Evolutionary conservation across 2,113 vertebrate species (phyloP), one percentile per base, ranked within the genome.

Genomic region (Zosterops hypoxanthus): DNA sequence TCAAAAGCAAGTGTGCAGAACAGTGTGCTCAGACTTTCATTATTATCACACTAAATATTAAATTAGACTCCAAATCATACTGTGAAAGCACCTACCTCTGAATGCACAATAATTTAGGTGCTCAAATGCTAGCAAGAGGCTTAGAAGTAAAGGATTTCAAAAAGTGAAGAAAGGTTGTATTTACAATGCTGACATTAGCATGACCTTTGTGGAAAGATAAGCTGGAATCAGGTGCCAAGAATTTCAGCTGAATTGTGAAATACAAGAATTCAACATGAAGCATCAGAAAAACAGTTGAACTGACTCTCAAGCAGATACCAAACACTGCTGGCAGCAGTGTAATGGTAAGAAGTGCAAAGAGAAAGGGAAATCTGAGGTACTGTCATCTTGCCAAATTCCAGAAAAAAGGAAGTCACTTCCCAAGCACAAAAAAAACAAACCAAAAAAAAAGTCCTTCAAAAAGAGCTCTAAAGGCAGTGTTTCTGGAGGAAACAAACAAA

Each of bases 331-430:
- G 76, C 90, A 92, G 71, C 77, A 88, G 41, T 3, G 25, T 29
- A 90, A 88, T 52, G 42, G 8, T 28, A 80, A 93, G 21, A 47
- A 49, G 65, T 86, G 69, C 52, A 53, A 93, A 78, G 29, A 86
- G 64, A 86, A 81, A 92, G 17, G 46, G 57, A 89, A 96, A 89
- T 50, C 73, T 92, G 72, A 83, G 60, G 60, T 81, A 92, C 88
- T 95, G 92, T 69, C 49, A n/a, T 69, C 72, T 53, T 93, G 92
- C 92, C 95, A 94, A 92, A 90, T 79, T 83, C 36, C 82, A 93
- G 31, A 90, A 86, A 86, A 88, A 96, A 88, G 68, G 63, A 95
- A 94, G 82, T 93, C 88, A 94, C 82, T 84, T 90, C 47, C 64
- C 79, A 88, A 93, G 79, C 28, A 79, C 41, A 9, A 19, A 46